These are phyloP conservation scores for Aspiorhynchus laticeps DNA, from an alignment of 2,113 vertebrate genomes.

Conservation along the genomic window DNA sequence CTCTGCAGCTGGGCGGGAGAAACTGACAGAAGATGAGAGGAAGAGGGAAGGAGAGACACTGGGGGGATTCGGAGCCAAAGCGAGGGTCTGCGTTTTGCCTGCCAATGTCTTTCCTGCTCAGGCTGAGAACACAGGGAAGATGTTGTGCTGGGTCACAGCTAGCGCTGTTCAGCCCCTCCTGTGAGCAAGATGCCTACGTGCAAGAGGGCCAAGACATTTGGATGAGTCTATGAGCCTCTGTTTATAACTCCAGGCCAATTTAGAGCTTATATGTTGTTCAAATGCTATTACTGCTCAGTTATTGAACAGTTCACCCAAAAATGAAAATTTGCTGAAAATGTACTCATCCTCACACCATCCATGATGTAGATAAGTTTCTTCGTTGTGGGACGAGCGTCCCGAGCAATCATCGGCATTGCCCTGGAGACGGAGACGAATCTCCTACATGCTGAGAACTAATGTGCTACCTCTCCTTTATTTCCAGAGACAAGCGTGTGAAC, in stretches of 20 bases:
- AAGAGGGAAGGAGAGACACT: slow-evolving; percentile 28
- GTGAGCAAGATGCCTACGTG: slow-evolving; percentile 37
- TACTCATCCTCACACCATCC: background rate
- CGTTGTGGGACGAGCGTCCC: no score
- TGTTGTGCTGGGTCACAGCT: slow-evolving; percentile 56
- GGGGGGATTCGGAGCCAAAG: slow-evolving; percentile 28
- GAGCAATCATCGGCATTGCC: no score
- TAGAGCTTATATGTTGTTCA: background rate
- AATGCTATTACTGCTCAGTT: background rate
- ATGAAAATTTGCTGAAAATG: background rate
- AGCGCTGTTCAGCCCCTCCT: slow-evolving; percentile 41
- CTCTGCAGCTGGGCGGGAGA: slow-evolving; percentile 44
- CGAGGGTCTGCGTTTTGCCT: slow-evolving; percentile 40
- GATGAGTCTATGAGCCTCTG: background rate
- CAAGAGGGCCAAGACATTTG: slow-evolving; percentile 37
- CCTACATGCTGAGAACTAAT: no score
- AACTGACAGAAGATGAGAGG: slow-evolving; percentile 41
- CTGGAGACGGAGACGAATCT: no score
- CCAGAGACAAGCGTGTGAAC: no score
- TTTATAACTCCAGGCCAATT: background rate
- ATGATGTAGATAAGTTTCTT: no score
- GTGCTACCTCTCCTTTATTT: no score
- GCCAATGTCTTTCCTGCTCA: slow-evolving; percentile 45
- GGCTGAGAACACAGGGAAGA: slow-evolving; percentile 54
- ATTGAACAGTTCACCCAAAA: background rate